phyloP scores from a whole-genome alignment of 2,113 vertebrate genomes.

The Sinocyclocheilus anophthalmus region DNA sequence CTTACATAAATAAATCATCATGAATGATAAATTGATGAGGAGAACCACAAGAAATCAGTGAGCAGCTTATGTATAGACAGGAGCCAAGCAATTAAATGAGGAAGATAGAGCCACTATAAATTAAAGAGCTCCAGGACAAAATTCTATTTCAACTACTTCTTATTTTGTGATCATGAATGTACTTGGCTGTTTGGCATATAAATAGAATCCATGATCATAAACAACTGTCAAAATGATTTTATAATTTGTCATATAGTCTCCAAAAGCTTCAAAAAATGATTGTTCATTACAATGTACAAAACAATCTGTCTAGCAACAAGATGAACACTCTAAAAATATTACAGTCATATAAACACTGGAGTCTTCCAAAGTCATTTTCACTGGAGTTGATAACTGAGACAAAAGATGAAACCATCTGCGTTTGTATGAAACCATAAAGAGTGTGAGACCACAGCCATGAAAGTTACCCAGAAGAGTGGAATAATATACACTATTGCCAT shows the following conservation, averaged over 20 bases:
- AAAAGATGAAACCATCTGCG: not conserved
- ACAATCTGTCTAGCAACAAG: not conserved
- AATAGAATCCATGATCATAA: not conserved
- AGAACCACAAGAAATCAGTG: slow-evolving; percentile 34
- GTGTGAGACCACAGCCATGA: too few relatives aligned
- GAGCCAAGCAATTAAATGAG: slow-evolving; percentile 17
- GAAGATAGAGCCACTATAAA: not conserved
- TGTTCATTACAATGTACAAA: not conserved
- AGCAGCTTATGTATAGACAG: slow-evolving; percentile 10
- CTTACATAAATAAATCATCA: slow-evolving; percentile 21
- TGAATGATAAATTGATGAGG: slow-evolving; percentile 24
- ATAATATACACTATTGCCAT: not conserved
- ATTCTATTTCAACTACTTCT: slow-evolving; percentile 19
- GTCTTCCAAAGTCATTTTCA: not conserved
- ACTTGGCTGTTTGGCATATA: not conserved
- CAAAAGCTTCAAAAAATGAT: not conserved
- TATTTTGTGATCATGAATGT: not conserved
- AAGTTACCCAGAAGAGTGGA: not conserved
- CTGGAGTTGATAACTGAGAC: not conserved
- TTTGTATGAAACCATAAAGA: not conserved
- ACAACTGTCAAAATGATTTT: too few relatives aligned
- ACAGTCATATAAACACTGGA: not conserved
- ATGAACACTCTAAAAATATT: not conserved
- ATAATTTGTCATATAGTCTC: not conserved
- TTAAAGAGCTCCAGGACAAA: not conserved